Base-by-base conservation (phyloP, 2,797 vertebrate species). In the Threskiornis aethiopicus region DNA sequence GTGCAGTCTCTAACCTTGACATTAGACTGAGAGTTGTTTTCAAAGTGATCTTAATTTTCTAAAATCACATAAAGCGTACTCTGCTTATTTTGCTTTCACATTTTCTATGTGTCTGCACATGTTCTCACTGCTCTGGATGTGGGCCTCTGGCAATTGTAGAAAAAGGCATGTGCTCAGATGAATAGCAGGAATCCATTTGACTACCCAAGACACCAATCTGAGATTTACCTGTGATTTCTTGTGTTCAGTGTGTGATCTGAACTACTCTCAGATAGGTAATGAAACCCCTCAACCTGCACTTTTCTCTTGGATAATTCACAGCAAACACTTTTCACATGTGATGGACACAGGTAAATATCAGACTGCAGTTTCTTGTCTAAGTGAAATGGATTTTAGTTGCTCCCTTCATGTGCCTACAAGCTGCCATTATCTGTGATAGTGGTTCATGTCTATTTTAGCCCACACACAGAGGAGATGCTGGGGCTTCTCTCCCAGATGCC, bases 301-400 rank as follows among this genome's bases (percentile, higher is more conserved):
- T 97, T 97, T 96, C 96, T 97, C 90, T 95, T 94, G 84, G 97
- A 97, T 98, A 98, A 97, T 98, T 97, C 96, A 93, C 98, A 94
- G 92, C 89, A 93, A 97, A 96, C 91, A 95, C 92, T 97, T 98
- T 94, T 75, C 93, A 83, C 87, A 29, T 96, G 86, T 95, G 93
- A 95, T 87, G 85, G 96, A 94, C 93, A 84, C 92, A 97, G 92
- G 96, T 97, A 96, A 98, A 97, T 97, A 95, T 78, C 96, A 97
- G 89, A 90, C 91, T 91, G 87, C 93, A 90, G 92, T 94, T 96
- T 93, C 96, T 89, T 71, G 69, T 93, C 96, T 91, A 89, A 96
- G 89, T 72, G 95, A 95, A 96, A 87, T 95, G 80, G 95, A 94
- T 96, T 97, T 96, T 95, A 79, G 92, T 97, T 96, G 81, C 85